A percentile compares a stretch with the other conserved stretches of the same genome.
phyloP scores from a whole-genome alignment of 2,888 invertebrate genomes.

The Alcis repandata region DNA sequence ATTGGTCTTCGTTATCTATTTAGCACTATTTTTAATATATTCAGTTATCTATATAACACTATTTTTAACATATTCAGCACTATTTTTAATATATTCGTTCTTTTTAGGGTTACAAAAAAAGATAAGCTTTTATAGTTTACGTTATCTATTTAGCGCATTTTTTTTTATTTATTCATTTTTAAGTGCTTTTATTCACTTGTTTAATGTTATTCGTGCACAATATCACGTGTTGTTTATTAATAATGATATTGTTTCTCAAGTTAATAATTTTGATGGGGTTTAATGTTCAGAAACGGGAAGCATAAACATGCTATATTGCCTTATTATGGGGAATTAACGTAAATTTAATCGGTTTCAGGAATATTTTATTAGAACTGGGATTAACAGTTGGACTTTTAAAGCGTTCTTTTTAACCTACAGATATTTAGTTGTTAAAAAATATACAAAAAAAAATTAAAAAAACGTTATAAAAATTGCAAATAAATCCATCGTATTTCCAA shows the following conservation, averaged over 20 bases:
- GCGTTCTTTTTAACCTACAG: neutral
- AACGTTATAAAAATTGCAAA: too few species aligned
- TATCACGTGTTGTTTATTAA: slow-evolving; percentile 4
- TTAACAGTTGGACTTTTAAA: neutral
- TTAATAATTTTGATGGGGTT: slow-evolving; percentile 1
- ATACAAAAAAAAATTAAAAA: neutral
- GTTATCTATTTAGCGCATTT: neutral
- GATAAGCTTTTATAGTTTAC: neutral
- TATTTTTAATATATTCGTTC: too few species aligned
- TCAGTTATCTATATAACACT: too few species aligned
- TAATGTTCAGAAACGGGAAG: slow-evolving; percentile 4
- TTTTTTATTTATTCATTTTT: neutral
- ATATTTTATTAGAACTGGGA: neutral
- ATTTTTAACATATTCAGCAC: too few species aligned
- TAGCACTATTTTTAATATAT: neutral
- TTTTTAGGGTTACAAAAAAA: too few species aligned
- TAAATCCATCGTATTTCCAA: too few species aligned
- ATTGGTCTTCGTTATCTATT: neutral
- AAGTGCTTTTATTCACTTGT: neutral
- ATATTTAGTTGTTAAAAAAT: too few species aligned
- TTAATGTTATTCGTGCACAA: neutral
- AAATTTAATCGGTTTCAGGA: neutral
- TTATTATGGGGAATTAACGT: slow-evolving; percentile 1
- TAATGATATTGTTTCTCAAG: slow-evolving; percentile 4
- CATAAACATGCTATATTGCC: neutral